Evolutionary conservation across 64 coral and sea anemone species (phyloP).

Genomic region (Platygyra sinensis): DNA sequence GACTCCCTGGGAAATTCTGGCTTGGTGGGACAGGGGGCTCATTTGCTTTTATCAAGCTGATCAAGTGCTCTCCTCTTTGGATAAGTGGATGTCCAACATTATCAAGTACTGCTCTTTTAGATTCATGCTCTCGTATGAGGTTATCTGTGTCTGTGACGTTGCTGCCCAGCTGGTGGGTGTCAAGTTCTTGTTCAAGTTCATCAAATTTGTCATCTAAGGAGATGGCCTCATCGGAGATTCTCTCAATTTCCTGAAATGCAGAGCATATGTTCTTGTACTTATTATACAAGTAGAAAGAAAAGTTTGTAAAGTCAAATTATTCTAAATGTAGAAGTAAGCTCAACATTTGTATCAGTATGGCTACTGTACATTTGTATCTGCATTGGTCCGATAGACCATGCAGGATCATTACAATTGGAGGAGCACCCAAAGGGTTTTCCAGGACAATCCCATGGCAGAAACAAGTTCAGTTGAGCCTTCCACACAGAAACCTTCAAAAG

Average conservation of each 20-base stretch:
- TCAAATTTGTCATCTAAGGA: constrained; percentile 53
- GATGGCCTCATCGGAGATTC: constrained; percentile 40
- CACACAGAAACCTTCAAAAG: too few relatives aligned
- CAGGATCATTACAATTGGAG: too few relatives aligned
- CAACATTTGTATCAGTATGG: too few relatives aligned
- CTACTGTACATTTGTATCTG: too few relatives aligned
- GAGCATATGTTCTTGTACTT: not conserved
- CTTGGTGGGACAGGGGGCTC: constrained; percentile 71
- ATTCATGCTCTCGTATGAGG: constrained; percentile 62
- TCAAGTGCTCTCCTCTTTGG: constrained; percentile 55
- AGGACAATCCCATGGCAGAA: too few relatives aligned
- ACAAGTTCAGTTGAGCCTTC: too few relatives aligned
- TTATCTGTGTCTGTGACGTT: constrained; percentile 57
- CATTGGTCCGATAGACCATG: too few relatives aligned
- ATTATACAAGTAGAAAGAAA: not conserved
- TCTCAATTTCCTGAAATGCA: constrained; percentile 57
- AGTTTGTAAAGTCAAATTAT: not conserved
- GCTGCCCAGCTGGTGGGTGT: constrained; percentile 67
- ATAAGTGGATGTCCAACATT: constrained; percentile 65
- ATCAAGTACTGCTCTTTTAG: constrained; percentile 52
- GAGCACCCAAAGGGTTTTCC: too few relatives aligned
- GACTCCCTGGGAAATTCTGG: constrained; percentile 14
- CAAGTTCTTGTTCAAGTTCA: constrained; percentile 76
- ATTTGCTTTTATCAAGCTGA: constrained; percentile 56
- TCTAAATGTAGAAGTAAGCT: too few relatives aligned